phyloP scores from a whole-genome alignment of 2,888 invertebrate genomes.

The Chydorus sphaericus region DNA sequence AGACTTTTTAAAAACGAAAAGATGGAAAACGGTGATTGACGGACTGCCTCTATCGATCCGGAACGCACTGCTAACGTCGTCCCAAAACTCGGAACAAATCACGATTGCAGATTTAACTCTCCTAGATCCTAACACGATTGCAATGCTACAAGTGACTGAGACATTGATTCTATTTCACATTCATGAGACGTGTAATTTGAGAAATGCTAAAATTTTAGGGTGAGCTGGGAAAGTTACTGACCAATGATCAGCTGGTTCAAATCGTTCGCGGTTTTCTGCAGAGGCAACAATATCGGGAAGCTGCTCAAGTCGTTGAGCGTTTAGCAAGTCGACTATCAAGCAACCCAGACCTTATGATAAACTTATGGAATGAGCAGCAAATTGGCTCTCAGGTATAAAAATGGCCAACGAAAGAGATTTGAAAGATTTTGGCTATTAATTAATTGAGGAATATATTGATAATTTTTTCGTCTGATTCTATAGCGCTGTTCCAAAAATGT shows the following conservation, averaged over 20 bases:
- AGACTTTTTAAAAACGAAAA: too few relatives aligned
- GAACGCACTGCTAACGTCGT: too few relatives aligned
- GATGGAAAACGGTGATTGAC: neutral
- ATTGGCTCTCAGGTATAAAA: neutral
- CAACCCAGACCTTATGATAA: neutral
- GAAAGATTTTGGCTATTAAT: too few relatives aligned
- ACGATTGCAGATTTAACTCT: neutral
- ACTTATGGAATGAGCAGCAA: neutral
- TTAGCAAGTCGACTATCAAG: neutral
- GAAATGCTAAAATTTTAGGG: neutral
- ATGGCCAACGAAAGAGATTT: too few relatives aligned
- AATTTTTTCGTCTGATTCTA: too few relatives aligned
- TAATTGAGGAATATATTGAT: too few relatives aligned
- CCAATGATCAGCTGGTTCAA: neutral
- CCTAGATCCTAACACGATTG: neutral
- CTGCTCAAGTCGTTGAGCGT: neutral
- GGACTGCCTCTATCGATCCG: too few relatives aligned
- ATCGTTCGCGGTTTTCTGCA: neutral
- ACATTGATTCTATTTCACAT: neutral
- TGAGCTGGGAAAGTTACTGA: neutral
- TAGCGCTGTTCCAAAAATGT: neutral
- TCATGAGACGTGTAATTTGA: neutral
- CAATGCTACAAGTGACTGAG: neutral
- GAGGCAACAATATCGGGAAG: neutral
- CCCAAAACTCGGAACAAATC: neutral